Evolutionary conservation across 2,797 vertebrate genomes (phyloP).

Genomic region (Basileuterus tristriatus): DNA sequence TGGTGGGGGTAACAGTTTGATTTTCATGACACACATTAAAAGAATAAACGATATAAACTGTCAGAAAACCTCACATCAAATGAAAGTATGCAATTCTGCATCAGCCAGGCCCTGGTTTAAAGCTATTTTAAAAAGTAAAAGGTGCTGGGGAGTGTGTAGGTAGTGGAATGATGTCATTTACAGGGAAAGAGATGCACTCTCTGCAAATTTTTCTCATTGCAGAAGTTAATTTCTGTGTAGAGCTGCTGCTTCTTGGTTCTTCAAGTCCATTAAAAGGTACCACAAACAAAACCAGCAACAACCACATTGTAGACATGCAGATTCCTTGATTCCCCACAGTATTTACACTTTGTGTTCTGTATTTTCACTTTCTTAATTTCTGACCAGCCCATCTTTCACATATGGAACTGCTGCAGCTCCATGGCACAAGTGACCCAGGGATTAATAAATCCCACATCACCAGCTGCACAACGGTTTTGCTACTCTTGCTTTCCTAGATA

Average conservation of each 20-base stretch:
- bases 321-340: neutral
- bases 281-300: slow-evolving; percentile 27
- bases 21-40: neutral
- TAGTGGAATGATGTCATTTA: neutral
- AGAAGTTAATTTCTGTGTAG: neutral
- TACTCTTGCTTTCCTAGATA: neutral
- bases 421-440: neutral
- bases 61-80: neutral
- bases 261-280: neutral
- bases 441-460: neutral
- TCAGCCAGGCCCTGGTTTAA: neutral
- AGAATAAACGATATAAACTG: neutral
- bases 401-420: neutral
- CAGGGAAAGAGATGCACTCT: neutral
- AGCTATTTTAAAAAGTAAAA: neutral
- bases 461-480: neutral
- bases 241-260: neutral
- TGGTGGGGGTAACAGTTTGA: neutral
- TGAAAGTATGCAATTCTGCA: neutral
- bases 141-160: neutral
- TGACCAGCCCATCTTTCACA: neutral
- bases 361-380: neutral
- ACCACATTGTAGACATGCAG: neutral
- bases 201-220: neutral
- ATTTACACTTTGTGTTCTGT: neutral